Percentiles rank a stretch among this genome's conserved stretches.
phyloP scores from a whole-genome alignment of 2,888 invertebrate species.

The Anodontia alba region DNA sequence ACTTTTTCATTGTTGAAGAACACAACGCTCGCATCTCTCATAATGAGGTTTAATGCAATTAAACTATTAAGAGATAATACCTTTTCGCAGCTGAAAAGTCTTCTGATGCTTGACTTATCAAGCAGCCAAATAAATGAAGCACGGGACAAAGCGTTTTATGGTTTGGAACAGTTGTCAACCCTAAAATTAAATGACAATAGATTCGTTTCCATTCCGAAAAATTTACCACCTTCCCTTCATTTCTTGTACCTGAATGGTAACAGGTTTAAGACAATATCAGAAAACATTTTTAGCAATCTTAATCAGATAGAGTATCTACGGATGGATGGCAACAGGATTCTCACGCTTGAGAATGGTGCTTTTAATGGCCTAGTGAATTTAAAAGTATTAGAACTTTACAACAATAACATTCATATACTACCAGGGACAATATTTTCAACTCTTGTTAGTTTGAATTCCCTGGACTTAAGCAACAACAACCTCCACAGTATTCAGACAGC shows the following conservation, averaged over 20 bases:
- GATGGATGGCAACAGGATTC: slow-evolving; percentile 94
- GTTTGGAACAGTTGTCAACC: slow-evolving; percentile 61
- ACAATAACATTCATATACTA: slow-evolving; percentile 77
- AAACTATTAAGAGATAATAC: slow-evolving; percentile 49
- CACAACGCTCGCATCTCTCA: slow-evolving; percentile 64
- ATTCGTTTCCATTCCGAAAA: slow-evolving; percentile 60
- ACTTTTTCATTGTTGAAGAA: slow-evolving; percentile 66
- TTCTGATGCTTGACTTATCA: slow-evolving; percentile 65
- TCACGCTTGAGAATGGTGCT: slow-evolving; percentile 89
- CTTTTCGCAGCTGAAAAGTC: slow-evolving; percentile 65
- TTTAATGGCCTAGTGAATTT: slow-evolving; percentile 85
- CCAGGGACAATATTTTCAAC: slow-evolving; percentile 85
- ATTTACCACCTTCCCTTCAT: slow-evolving; percentile 64
- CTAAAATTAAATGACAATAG: slow-evolving; percentile 68
- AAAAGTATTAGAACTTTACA: slow-evolving; percentile 92
- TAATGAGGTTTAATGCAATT: slow-evolving; percentile 68
- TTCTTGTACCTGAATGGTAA: slow-evolving; percentile 84
- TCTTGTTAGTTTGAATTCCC: slow-evolving; percentile 89
- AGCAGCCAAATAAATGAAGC: slow-evolving; percentile 62
- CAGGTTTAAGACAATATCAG: slow-evolving; percentile 91
- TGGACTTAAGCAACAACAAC: slow-evolving; percentile 88
- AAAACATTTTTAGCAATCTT: slow-evolving; percentile 91
- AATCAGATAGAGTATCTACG: slow-evolving; percentile 92
- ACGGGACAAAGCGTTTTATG: slow-evolving; percentile 59
- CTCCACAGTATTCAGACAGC: slow-evolving; percentile 65